These are phyloP conservation scores for Pangasius larnaudii DNA, from an alignment of 2,797 vertebrate genomes.

Conservation along the genomic window DNA sequence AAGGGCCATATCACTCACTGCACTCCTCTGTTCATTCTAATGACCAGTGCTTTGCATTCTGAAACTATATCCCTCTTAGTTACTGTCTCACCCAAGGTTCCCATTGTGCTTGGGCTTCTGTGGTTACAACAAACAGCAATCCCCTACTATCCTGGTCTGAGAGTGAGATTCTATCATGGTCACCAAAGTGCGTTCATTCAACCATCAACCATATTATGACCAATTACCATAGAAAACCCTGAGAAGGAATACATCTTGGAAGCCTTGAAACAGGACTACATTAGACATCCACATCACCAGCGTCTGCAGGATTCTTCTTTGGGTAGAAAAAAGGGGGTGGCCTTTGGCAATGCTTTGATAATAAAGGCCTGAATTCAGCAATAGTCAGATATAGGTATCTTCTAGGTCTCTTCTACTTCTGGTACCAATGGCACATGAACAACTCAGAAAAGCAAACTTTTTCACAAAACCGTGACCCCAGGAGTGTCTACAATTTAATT, in stretches of 20 bases:
- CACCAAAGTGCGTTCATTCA: too few species aligned
- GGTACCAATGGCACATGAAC: too few species aligned
- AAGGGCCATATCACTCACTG: background rate
- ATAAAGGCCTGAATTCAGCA: background rate
- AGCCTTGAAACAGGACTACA: background rate
- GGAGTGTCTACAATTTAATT: too few species aligned
- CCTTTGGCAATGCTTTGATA: background rate
- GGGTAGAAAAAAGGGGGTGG: background rate
- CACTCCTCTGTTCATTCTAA: background rate
- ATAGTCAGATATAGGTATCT: background rate
- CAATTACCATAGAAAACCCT: background rate
- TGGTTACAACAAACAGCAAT: background rate
- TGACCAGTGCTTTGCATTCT: background rate
- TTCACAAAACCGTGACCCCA: too few species aligned
- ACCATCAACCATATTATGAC: background rate
- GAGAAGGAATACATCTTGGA: background rate
- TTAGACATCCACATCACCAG: background rate
- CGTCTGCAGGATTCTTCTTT: background rate
- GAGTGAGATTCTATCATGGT: too few species aligned
- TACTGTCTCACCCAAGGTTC: background rate
- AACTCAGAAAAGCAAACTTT: too few species aligned
- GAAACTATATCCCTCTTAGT: background rate
- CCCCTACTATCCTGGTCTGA: too few species aligned
- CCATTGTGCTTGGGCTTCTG: background rate
- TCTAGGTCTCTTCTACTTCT: too few species aligned